phyloP scores from a whole-genome alignment of 64 coral and sea anemone species.

The Stichodactyla helianthus region DNA sequence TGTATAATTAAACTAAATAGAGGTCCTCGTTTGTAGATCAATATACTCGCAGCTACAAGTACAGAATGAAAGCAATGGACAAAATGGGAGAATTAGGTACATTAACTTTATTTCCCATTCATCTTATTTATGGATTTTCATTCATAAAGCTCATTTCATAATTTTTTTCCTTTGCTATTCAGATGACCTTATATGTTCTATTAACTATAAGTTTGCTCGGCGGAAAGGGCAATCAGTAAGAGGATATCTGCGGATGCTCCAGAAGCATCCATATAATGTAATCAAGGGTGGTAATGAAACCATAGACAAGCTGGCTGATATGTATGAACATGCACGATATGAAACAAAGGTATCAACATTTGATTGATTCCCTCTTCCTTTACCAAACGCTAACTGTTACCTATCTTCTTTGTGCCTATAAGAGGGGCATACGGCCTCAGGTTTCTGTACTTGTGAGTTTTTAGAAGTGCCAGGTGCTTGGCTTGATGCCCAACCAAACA shows the following conservation, averaged over 20 bases:
- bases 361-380: background rate
- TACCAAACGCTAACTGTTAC: background rate
- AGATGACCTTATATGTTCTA: slow-evolving; percentile 85
- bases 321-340: slow-evolving; percentile 97
- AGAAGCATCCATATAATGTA: slow-evolving; percentile 69
- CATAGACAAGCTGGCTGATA: slow-evolving; percentile 73
- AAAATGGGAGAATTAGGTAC: slow-evolving; percentile 91
- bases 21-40: slow-evolving; percentile 45
- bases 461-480: too few relatives aligned
- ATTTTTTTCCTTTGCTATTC: background rate
- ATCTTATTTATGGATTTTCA: background rate
- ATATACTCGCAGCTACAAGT: slow-evolving; percentile 88
- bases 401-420: too few relatives aligned
- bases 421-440: too few relatives aligned
- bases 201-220: slow-evolving; percentile 68
- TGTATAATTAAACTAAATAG: background rate
- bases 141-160: background rate
- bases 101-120: background rate
- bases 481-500: too few relatives aligned
- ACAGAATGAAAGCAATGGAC: slow-evolving; percentile 93
- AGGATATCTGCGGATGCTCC: slow-evolving; percentile 71
- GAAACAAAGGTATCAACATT: slow-evolving; percentile 62
- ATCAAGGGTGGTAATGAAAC: slow-evolving; percentile 87
- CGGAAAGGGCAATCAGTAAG: slow-evolving; percentile 70
- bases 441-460: too few relatives aligned